A percentile compares a stretch with the other conserved stretches of the same genome.
These are phyloP conservation scores for Aromia moschata DNA, from an alignment of 2,888 invertebrate genomes.

Conservation along the genomic window DNA sequence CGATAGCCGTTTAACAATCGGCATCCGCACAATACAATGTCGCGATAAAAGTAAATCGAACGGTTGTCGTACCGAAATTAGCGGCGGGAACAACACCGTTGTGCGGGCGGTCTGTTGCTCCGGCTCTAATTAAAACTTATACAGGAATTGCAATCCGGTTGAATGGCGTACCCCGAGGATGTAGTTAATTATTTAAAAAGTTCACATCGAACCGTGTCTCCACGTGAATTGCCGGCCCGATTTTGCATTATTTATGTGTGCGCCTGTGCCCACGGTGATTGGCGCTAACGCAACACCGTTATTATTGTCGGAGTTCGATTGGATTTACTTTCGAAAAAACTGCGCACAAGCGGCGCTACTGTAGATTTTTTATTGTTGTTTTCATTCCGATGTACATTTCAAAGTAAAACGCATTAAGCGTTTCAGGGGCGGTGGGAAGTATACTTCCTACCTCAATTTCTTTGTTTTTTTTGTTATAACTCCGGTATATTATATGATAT, in stretches of 20 bases:
- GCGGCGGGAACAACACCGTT: too few relatives aligned
- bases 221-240: slow-evolving; percentile 38
- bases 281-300: not conserved
- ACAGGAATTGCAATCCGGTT: slow-evolving; percentile 11
- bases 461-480: too few relatives aligned
- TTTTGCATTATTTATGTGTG: slow-evolving; percentile 37
- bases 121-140: slow-evolving; percentile 17
- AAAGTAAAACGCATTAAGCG: too few relatives aligned
- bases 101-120: not conserved
- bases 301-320: not conserved
- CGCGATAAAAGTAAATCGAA: not conserved
- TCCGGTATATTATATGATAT: too few relatives aligned
- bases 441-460: too few relatives aligned
- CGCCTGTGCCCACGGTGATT: not conserved
- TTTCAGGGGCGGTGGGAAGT: too few relatives aligned
- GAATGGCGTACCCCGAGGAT: slow-evolving; percentile 26
- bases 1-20: too few relatives aligned
- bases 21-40: not conserved
- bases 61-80: too few relatives aligned
- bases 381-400: too few relatives aligned
- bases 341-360: too few relatives aligned
- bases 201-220: slow-evolving; percentile 44
- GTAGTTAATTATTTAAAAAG: slow-evolving; percentile 44
- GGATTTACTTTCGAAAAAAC: too few relatives aligned
- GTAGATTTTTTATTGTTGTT: too few relatives aligned